These are phyloP conservation scores for Lysandra bellargus DNA, from an alignment of 2,888 invertebrate genomes.

Conservation along the genomic window DNA sequence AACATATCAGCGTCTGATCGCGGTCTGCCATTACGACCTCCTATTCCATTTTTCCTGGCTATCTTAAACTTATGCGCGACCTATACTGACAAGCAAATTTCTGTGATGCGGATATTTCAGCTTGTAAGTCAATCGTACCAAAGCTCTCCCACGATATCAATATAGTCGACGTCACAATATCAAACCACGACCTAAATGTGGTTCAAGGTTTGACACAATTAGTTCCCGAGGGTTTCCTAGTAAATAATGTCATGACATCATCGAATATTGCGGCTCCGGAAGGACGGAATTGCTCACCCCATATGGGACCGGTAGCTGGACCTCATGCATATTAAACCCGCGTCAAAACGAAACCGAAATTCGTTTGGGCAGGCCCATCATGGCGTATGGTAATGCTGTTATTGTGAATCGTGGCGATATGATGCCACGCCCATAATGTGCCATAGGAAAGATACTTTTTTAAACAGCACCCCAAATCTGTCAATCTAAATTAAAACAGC, in stretches of 20 bases:
- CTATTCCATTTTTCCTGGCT: no score
- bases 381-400: neutral
- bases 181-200: neutral
- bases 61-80: no score
- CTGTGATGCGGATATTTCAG: no score
- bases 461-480: no score
- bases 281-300: neutral
- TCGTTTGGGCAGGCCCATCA: neutral
- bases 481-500: no score
- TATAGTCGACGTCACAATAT: neutral
- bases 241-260: constrained; percentile 3
- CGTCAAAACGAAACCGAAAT: constrained; percentile 21
- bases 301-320: neutral
- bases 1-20: no score
- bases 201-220: constrained; percentile 15
- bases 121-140: neutral
- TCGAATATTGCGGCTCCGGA: constrained; percentile 6
- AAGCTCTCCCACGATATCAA: neutral
- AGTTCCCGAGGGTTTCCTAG: constrained; percentile 6
- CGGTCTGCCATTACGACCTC: no score
- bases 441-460: neutral
- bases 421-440: neutral
- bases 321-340: constrained; percentile 15
- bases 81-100: no score
- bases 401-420: neutral